Base-by-base conservation (phyloP, 2,113 vertebrate genomes). In the Gymnorhina tibicen region DNA sequence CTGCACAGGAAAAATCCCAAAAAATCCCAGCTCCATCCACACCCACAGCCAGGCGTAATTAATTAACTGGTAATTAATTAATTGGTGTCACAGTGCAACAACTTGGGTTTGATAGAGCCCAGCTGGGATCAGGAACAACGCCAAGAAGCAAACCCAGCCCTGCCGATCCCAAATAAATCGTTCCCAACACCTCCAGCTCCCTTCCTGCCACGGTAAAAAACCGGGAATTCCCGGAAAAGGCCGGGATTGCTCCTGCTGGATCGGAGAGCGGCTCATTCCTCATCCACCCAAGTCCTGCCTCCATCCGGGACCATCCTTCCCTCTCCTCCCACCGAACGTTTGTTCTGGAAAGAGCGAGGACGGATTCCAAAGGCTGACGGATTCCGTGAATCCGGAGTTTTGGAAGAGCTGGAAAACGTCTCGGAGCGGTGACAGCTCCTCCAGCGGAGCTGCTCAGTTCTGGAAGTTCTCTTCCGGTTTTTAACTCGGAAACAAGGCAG, bases 401-500 rank as follows among this genome's bases (percentile, higher is more conserved):
- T 2, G 5, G 11, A 55, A 35, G 17, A 55, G 37, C 1, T 6
- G 11, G 52, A 35, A 23, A 44, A 14, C 8, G 21, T 14, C 32
- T 18, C 23, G 3, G 5, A 2, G 10, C 28, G 85, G 58, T 42
- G 30, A 52, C 44, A 7, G 4, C 49, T 6, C 50, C 24, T 6
- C 1, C 35, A 49, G 60, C 2, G 9, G 58, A 85, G 23, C 4
- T 13, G 27, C 6, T 66, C 16, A 0, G 7, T 7, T 64, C 55
- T 35, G 52, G 28, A 72, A 50, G 7, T 5, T 22, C 19, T 24
- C 15, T 7, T 15, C 64, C 39, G 9, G 11, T 75, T 49, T 7
- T 2, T 4, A 13, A 10, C 2, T 1, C 10, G 14, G 33, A 13
- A 13, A 7, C 19, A 4, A 0, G 0, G 3, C 10, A 16, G 16